Percentiles rank a stretch among this genome's conserved stretches.
Evolutionary conservation across 2,888 invertebrate species (phyloP).

Genomic region (Entomobrya proxima): DNA sequence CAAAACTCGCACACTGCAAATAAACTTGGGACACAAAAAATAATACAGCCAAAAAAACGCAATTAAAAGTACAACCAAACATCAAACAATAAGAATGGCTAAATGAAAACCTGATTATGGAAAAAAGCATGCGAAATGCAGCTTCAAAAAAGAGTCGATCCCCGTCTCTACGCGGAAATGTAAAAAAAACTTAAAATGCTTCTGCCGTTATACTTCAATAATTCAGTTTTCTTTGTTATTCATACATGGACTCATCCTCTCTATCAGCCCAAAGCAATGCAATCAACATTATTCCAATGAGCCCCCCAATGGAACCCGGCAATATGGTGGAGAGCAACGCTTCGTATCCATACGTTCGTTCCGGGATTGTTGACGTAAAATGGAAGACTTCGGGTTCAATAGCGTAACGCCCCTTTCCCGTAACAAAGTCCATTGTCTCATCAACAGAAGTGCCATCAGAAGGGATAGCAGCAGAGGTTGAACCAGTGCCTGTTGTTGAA

Average conservation of each 20-base stretch:
- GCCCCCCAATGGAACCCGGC: conserved; percentile 73
- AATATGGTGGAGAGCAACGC: conserved; percentile 69
- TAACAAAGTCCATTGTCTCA: conserved; percentile 52
- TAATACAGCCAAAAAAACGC: conserved; percentile 14
- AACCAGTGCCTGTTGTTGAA: neutral
- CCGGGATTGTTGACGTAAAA: conserved; percentile 71
- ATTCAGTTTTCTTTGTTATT: no score
- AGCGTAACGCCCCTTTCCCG: conserved; percentile 36
- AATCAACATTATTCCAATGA: conserved; percentile 73
- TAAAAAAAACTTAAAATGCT: neutral
- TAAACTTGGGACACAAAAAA: neutral
- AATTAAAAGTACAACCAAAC: neutral
- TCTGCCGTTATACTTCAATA: no score
- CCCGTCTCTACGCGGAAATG: conserved; percentile 68
- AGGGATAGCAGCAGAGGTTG: neutral
- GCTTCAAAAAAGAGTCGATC: conserved; percentile 75
- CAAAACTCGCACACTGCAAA: neutral
- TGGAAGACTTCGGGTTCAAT: conserved; percentile 64
- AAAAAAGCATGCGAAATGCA: conserved; percentile 73
- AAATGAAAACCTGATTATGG: conserved; percentile 70
- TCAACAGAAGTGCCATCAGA: conserved; percentile 29
- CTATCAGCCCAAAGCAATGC: conserved; percentile 73
- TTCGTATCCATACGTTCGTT: conserved; percentile 71
- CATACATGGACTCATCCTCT: conserved; percentile 74
- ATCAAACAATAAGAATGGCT: neutral